Percentiles rank a stretch among this genome's conserved stretches.
Conservation (phyloP, 2,113 vertebrate genomes). For the Psettodes erumei region DNA sequence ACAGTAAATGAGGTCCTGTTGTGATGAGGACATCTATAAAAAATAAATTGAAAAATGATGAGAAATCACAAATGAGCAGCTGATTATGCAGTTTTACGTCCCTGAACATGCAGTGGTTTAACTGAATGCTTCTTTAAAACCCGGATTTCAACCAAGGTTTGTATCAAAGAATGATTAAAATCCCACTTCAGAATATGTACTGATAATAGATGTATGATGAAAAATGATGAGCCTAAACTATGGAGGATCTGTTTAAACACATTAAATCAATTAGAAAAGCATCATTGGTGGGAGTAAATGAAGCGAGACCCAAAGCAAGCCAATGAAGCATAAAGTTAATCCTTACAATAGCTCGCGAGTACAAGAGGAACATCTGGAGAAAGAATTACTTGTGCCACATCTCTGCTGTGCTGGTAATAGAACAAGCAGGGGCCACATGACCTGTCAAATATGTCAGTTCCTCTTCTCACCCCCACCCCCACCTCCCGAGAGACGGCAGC, state of each 20-base stretch:
- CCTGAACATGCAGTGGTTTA: too few relatives aligned
- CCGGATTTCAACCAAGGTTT: neutral
- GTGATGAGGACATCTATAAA: neutral
- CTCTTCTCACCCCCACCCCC: too few relatives aligned
- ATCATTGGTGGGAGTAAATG: slow-evolving; percentile 47
- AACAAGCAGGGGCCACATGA: slow-evolving; percentile 24
- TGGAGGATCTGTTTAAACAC: slow-evolving; percentile 27
- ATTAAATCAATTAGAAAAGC: slow-evolving; percentile 46
- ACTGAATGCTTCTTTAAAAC: too few relatives aligned
- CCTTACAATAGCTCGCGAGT: slow-evolving; percentile 22
- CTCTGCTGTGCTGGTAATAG: slow-evolving; percentile 16
- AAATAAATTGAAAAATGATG: neutral
- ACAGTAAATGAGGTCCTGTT: neutral
- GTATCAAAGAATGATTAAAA: neutral
- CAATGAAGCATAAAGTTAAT: slow-evolving; percentile 62
- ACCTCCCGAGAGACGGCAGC: neutral
- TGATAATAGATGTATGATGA: neutral
- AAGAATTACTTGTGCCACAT: slow-evolving; percentile 20
- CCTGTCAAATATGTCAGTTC: slow-evolving; percentile 49
- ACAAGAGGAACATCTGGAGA: slow-evolving; percentile 55
- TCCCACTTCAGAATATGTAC: neutral
- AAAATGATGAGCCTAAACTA: slow-evolving; percentile 16
- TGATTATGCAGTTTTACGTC: neutral
- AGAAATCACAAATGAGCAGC: neutral
- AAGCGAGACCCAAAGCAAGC: slow-evolving; percentile 42